Evolutionary conservation across 1,140 invertebrate species (phyloP).

Genomic region (Anthonomus grandis): DNA sequence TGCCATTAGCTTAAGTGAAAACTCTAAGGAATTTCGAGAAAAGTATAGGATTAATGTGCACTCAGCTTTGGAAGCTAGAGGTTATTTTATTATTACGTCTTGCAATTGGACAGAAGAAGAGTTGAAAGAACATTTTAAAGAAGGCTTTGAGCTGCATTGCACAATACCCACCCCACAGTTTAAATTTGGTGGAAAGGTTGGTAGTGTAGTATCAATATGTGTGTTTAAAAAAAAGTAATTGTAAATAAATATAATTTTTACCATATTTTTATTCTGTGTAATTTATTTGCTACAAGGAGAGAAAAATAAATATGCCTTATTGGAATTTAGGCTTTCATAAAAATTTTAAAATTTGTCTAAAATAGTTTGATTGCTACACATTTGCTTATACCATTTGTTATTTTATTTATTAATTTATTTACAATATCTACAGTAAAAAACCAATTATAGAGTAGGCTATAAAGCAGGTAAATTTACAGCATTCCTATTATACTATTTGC

Average conservation of each 20-base stretch:
- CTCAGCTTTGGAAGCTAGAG: constrained; percentile 56
- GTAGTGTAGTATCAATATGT: constrained; percentile 72
- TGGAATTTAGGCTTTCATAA: no score
- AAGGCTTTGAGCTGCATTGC: constrained; percentile 59
- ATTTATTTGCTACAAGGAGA: no score
- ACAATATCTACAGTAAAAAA: no score
- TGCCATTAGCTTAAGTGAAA: constrained; percentile 76
- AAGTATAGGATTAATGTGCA: constrained; percentile 68
- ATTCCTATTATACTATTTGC: no score
- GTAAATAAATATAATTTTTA: constrained; percentile 10
- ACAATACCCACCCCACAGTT: constrained; percentile 76
- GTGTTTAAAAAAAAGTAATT: constrained; percentile 64
- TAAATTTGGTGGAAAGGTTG: constrained; percentile 79
- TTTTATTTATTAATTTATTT: no score
- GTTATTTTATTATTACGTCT: constrained; percentile 80
- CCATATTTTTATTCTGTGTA: no score
- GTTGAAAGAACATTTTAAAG: constrained; percentile 67
- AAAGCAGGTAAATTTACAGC: no score
- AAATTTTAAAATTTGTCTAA: no score
- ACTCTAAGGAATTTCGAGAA: constrained; percentile 59
- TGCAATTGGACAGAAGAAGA: constrained; percentile 94
- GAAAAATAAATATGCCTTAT: no score
- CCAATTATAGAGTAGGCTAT: no score
- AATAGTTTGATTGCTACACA: no score
- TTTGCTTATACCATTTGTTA: no score